Evolutionary conservation across 2,888 invertebrate species (phyloP), one percentile per base, ranked within the genome.

Genomic region (Gerris lacustris): DNA sequence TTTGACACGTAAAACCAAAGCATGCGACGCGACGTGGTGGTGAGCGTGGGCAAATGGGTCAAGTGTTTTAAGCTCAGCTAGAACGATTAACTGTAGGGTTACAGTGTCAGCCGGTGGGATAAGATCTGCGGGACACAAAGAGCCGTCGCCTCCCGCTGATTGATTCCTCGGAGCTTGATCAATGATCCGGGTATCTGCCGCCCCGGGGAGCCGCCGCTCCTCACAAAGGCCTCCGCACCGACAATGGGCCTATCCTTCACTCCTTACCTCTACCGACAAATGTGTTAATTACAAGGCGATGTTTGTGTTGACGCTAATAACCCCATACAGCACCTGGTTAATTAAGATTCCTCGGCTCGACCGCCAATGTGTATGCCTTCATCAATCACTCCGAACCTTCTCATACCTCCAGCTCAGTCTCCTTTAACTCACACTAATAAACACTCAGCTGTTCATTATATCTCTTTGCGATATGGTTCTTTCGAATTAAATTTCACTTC

Each of bases 251-350:
- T 9, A 55, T 55, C 55, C 55, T 55, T 55, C 55, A 55, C 9
- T 55, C 31, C 55, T 55, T 55, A 55, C 55, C 55, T 55, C 55
- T 67, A 11, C 47, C 44, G 45, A 44, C 68, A 68, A 68, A 68
- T 47, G 68, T 45, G 68, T 67, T 67, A 67, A 71, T 67, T 44
- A 63, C 17, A 47, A 45, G 72, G 68, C 63, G 45, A 66, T 72
- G 70, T 72, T 72, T 72, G 72, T 72, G 72, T 72, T 72, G 72
- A 72, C 72, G 70, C 66, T 66, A 70, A 72, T 72, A 72, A 72
- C 72, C 68, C 72, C 71, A 72, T 71, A 71, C 67, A 71, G 72
- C 71, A 72, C 71, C 69, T 71, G 69, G 69, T 68, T 70, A 70
- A 70, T 72, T 72, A 70, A 70, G 70, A 70, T 69, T 72, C 72